A percentile compares a stretch with the other conserved stretches of the same genome.
These are phyloP conservation scores for Heterohyrax brucei DNA, from an alignment of 2,797 vertebrate species.

Conservation along the genomic window DNA sequence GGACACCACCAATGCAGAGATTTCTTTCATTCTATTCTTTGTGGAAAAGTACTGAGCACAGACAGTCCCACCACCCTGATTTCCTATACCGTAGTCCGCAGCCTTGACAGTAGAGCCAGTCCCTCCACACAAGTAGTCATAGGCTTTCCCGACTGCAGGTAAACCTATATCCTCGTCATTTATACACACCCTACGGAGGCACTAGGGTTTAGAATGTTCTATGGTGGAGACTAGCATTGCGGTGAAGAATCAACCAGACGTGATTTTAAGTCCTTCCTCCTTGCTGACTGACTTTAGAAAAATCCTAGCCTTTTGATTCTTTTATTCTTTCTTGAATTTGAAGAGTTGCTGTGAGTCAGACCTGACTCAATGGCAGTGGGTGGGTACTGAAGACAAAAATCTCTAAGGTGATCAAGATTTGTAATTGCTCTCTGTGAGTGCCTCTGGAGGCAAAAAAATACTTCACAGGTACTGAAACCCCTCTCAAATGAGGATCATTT, in stretches of 20 bases:
- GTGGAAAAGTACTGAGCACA: background rate
- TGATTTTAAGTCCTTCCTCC: background rate
- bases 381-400: background rate
- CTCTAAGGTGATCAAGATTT: constrained; percentile 15
- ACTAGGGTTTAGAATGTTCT: background rate
- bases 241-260: background rate
- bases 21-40: background rate
- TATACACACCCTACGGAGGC: background rate
- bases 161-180: background rate
- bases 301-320: background rate
- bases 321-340: background rate
- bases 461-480: background rate
- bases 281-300: constrained; percentile 17
- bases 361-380: too few species aligned
- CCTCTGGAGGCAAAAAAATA: constrained; percentile 44
- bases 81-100: background rate
- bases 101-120: background rate
- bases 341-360: background rate
- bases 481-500: background rate
- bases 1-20: background rate
- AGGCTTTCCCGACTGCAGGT: background rate
- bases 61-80: background rate
- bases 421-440: constrained; percentile 18
- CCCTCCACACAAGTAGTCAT: background rate
- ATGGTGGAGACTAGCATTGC: background rate